These are phyloP conservation scores for Hemiscyllium ocellatum DNA, from an alignment of 2,113 vertebrate species.

Conservation along the genomic window DNA sequence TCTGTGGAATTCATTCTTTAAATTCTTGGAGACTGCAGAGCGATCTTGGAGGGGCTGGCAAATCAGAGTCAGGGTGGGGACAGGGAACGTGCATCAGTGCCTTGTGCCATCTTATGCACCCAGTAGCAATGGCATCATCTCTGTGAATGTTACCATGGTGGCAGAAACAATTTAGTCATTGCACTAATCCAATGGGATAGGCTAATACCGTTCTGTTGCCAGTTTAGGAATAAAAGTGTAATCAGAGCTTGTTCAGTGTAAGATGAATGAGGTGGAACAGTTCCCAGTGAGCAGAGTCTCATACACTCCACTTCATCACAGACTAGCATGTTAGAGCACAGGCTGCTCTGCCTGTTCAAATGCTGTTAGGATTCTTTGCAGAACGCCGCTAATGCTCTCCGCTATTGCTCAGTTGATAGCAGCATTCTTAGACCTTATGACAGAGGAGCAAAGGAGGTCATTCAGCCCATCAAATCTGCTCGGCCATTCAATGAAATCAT, in stretches of 20 bases:
- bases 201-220: background rate
- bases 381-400: too few species aligned
- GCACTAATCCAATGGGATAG: background rate
- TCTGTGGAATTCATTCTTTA: background rate
- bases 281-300: too few species aligned
- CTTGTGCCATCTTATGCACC: background rate
- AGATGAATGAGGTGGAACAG: too few species aligned
- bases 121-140: background rate
- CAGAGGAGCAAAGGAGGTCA: too few species aligned
- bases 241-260: background rate
- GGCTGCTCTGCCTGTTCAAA: too few species aligned
- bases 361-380: too few species aligned
- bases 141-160: background rate
- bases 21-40: background rate
- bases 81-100: background rate
- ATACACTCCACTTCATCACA: too few species aligned
- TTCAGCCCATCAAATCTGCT: too few species aligned
- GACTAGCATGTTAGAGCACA: too few species aligned
- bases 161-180: background rate
- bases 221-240: background rate
- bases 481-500: too few species aligned
- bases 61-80: background rate
- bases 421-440: too few species aligned
- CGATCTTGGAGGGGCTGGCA: background rate
- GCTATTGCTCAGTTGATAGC: too few species aligned